These are phyloP conservation scores for Agriotes lineatus DNA, from an alignment of 2,888 invertebrate genomes.

Conservation along the genomic window DNA sequence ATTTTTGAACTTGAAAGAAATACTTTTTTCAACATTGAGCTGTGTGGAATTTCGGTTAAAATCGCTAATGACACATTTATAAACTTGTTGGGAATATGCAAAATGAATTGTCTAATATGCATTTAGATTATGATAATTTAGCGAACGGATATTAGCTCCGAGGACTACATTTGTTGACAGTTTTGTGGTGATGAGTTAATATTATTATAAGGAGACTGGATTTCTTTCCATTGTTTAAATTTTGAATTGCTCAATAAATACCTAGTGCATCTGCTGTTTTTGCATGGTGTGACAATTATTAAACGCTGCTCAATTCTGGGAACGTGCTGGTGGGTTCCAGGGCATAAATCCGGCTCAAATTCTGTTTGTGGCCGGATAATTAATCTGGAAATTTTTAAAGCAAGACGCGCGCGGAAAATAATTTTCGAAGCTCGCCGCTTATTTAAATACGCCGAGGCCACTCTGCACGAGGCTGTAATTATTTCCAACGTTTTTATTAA, in stretches of 20 bases:
- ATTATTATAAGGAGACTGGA: conserved; percentile 20
- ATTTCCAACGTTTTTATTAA: conserved; percentile 7
- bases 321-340: background rate
- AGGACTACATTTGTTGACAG: conserved; percentile 13
- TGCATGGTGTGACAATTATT: conserved; percentile 11
- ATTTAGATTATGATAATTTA: conserved; percentile 25
- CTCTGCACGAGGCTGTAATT: too few species aligned
- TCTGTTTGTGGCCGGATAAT: too few species aligned
- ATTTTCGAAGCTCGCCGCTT: too few species aligned
- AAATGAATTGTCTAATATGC: conserved; percentile 24
- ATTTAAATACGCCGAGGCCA: too few species aligned
- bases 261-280: conserved; percentile 23
- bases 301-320: background rate
- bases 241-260: conserved; percentile 27
- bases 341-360: too few species aligned
- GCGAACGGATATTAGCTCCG: conserved; percentile 1
- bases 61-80: conserved; percentile 7
- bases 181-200: conserved; percentile 29
- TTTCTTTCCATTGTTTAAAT: conserved; percentile 20
- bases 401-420: too few species aligned
- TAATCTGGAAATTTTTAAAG: too few species aligned
- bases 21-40: too few species aligned
- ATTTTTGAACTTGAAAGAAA: background rate
- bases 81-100: conserved; percentile 23
- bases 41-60: conserved; percentile 2